phyloP scores from a whole-genome alignment of 2,113 vertebrate species.

The Oncorhynchus clarkii region DNA sequence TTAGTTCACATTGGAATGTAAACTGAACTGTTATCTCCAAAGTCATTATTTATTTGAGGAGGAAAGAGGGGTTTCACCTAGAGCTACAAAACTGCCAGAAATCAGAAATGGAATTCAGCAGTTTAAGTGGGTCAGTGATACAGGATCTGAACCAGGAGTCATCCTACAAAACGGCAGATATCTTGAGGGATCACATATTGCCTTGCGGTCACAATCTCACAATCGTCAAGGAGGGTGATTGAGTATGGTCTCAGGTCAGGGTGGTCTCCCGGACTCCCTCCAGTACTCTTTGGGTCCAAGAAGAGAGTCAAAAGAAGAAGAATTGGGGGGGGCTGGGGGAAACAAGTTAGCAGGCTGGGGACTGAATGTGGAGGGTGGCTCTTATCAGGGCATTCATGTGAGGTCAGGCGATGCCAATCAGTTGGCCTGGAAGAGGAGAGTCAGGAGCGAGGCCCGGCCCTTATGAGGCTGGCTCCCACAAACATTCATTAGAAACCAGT shows the following conservation, averaged over 20 bases:
- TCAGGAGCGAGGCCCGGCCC: constrained; percentile 11
- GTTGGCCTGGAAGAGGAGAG: constrained; percentile 17
- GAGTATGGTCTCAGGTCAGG: constrained; percentile 20
- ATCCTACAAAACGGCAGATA: constrained; percentile 25
- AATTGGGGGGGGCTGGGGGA: constrained; percentile 6
- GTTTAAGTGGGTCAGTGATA: constrained; percentile 48
- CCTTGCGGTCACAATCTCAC: constrained; percentile 10
- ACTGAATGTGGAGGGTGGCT: constrained; percentile 31
- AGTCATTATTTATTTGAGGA: constrained; percentile 41
- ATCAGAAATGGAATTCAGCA: constrained; percentile 32
- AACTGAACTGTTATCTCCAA: constrained; percentile 36
- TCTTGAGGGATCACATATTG: constrained; percentile 29
- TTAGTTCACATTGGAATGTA: constrained; percentile 28
- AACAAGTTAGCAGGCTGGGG: constrained; percentile 20
- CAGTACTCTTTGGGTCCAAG: neutral
- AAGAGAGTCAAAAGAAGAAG: neutral
- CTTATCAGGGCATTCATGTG: constrained; percentile 60
- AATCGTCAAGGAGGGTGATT: constrained; percentile 2
- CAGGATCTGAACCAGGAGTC: constrained; percentile 25
- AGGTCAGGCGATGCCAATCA: constrained; percentile 27
- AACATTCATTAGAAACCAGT: constrained; percentile 3
- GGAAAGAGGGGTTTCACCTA: constrained; percentile 27
- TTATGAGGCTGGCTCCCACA: constrained; percentile 18
- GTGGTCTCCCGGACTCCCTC: constrained; percentile 19
- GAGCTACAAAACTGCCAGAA: constrained; percentile 31